A percentile compares a stretch with the other conserved stretches of the same genome.
These are phyloP conservation scores for Xyrauchen texanus DNA, from an alignment of 2,113 vertebrate genomes.

Conservation along the genomic window DNA sequence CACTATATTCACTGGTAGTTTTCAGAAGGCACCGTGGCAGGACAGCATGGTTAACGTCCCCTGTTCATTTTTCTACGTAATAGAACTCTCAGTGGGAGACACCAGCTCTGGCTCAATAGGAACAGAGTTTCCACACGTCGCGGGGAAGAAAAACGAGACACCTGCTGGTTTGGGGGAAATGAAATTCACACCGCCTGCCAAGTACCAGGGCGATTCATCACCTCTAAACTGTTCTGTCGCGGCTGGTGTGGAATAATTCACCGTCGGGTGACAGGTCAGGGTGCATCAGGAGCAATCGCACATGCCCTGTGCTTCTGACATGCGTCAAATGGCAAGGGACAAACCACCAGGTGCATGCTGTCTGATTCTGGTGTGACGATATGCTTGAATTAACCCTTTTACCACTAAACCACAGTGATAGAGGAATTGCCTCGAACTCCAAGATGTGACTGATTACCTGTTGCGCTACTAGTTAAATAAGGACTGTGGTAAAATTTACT, in stretches of 20 bases:
- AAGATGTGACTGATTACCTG: neutral
- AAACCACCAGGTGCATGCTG: neutral
- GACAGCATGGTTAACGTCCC: conserved; percentile 21
- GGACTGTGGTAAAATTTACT: too few relatives aligned
- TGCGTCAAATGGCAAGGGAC: neutral
- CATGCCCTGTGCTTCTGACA: conserved; percentile 19
- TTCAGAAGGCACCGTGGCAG: conserved; percentile 29
- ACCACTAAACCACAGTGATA: neutral
- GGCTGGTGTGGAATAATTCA: conserved; percentile 35
- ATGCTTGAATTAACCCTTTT: neutral
- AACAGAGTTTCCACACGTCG: neutral
- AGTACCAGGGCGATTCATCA: conserved; percentile 25
- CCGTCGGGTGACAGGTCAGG: conserved; percentile 19
- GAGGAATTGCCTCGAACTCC: neutral
- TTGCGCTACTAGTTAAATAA: neutral
- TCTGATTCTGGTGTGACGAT: neutral
- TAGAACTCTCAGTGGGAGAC: conserved; percentile 35
- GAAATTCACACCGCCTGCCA: conserved; percentile 39
- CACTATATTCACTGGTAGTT: conserved; percentile 25
- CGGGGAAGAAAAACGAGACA: conserved; percentile 27
- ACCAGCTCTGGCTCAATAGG: conserved; percentile 23
- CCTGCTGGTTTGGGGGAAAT: conserved; percentile 37
- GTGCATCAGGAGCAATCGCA: neutral
- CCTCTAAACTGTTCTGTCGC: conserved; percentile 35
- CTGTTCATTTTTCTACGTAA: conserved; percentile 45